Evolutionary conservation across 2,113 vertebrate genomes (phyloP), one percentile per base, ranked within the genome.

Genomic region (Rhodinocichla rosea): DNA sequence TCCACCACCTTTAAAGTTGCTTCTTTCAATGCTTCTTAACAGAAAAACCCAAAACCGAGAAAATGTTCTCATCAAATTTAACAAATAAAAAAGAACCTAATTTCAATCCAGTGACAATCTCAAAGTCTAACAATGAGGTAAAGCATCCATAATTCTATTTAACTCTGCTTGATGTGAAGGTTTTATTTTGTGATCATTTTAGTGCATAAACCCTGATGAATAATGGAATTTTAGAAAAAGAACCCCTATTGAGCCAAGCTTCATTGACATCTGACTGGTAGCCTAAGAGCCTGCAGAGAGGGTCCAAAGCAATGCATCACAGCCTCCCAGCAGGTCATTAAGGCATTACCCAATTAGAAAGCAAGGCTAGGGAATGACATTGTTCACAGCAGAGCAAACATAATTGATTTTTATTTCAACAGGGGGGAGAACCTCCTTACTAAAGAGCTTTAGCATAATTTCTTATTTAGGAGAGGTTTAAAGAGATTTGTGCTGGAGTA

Each of bases 391-490:
- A 96, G 94, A 98, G 97, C 97, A 96, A 97, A 97, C 94, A 96
- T 96, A 97, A 96, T 96, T 91, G 94, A 96, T 90, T 97, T 98
- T 97, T 97, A 97, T 97, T 96, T 95, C 96, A 96, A 96, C 77
- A 47, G 96, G 90, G 94, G 95, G 87, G 80, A 95, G 90, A 97
- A 91, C 85, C 95, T 97, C 88, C 94, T 97, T 96, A 90, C 86
- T 94, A 78, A 90, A 97, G 60, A 90, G 91, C 87, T 93, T 97
- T 62, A 87, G 74, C 94, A 97, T 96, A 97, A 97, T 97, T 98
- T 98, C 97, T 98, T 97, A 97, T 96, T 97, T 97, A 97, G 96
- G 94, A 90, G 90, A 96, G 94, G 69, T 97, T 98, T 97, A 94
- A 97, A 94, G 95, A 96, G 95, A 97, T 98, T 96, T 96, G 93